Evolutionary conservation across 1,140 invertebrate genomes (phyloP), one percentile per base, ranked within the genome.

Genomic region (Neuroterus valhalla): DNA sequence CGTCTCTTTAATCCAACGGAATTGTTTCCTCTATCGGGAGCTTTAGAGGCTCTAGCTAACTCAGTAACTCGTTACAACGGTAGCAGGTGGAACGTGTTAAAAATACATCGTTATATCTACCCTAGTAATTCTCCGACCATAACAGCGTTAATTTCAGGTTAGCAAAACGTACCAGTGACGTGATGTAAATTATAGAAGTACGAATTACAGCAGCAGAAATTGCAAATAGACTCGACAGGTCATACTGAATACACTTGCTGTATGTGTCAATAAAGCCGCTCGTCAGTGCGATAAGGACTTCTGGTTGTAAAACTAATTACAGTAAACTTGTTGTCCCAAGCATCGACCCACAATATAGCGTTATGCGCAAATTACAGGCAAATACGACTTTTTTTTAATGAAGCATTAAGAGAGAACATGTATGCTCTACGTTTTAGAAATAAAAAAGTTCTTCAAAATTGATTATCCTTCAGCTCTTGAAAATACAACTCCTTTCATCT

Each of bases 31-130:
- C 31, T 38, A 23, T 62, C 26, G 31, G 55, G 31, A 62, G 26
- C 55, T 62, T 62, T 31, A 15, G 23, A 62, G 31, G 55, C 55
- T 31, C 55, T 62, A 55, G 23, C 50, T 55, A 62, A 62, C 55
- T 62, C 26, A n/a, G 15, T 26, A 62, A 62, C 23, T 62, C 31
- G 55, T 62, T 38, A 62, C 55, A 26, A 23, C 8, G 10, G 17
- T 45, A 42, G 31, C 48, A 43, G 19, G 31, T 55, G 68, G 42
- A 66, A 66, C 70, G 62, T 31, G 43, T 69, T 74, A 66, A 74
- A 74, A 74, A 74, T 44, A 74, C 72, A 74, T 74, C 50, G 72
- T 74, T 74, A 74, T 52, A 44, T 21, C 55, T 14, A n/a, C 3
- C 26, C 1, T 14, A 42, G 46, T 26, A 70, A 45, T 70, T 74